phyloP scores from a whole-genome alignment of 2,797 vertebrate genomes.

The Xenentodon cancila region DNA sequence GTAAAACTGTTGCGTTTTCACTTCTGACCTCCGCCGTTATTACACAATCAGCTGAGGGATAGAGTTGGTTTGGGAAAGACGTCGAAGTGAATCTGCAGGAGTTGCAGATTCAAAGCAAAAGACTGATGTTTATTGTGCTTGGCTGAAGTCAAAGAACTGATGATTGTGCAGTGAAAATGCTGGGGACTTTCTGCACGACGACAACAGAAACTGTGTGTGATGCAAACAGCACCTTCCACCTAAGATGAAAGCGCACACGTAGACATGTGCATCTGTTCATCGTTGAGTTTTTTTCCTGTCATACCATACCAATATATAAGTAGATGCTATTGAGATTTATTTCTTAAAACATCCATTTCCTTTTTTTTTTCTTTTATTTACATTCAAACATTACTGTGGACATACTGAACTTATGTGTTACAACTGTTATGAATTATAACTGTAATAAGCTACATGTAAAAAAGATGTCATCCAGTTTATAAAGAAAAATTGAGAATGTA shows the following conservation, averaged over 20 bases:
- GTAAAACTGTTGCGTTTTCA: too few species aligned
- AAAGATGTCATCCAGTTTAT: neutral
- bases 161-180: slow-evolving; percentile 16
- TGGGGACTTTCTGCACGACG: slow-evolving; percentile 57
- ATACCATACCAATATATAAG: slow-evolving; percentile 34
- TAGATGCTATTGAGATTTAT: slow-evolving; percentile 1
- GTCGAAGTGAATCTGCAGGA: neutral
- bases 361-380: slow-evolving; percentile 9
- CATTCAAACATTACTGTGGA: slow-evolving; percentile 3
- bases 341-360: too few species aligned
- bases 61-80: neutral
- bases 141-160: slow-evolving; percentile 1
- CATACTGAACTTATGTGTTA: too few species aligned
- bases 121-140: slow-evolving; percentile 18
- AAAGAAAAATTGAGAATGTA: too few species aligned
- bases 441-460: slow-evolving; percentile 56
- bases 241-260: slow-evolving; percentile 16
- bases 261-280: slow-evolving; percentile 10
- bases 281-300: slow-evolving; percentile 13
- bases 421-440: slow-evolving; percentile 10
- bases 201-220: slow-evolving; percentile 42
- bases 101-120: slow-evolving; percentile 14
- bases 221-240: slow-evolving; percentile 29
- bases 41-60: neutral
- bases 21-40: too few species aligned